A percentile compares a stretch with the other conserved stretches of the same genome.
Conservation (phyloP, 2,888 invertebrate species). For the Drosophila yooni region DNA sequence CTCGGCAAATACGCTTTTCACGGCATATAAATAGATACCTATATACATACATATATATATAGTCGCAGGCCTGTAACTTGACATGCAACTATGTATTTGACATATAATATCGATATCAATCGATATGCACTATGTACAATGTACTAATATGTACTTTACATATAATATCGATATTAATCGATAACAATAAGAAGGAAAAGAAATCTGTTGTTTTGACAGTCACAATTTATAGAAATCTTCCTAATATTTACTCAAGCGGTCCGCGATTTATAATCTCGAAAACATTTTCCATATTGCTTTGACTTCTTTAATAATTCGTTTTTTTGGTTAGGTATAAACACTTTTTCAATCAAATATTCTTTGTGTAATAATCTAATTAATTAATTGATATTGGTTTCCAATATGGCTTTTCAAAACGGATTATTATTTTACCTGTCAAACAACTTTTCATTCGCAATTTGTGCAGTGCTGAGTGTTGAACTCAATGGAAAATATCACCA, state of each 20-base stretch:
- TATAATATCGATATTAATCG: neutral
- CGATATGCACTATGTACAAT: too few species aligned
- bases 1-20: neutral
- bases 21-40: neutral
- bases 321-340: neutral
- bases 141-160: too few species aligned
- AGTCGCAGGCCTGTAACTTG: too few species aligned
- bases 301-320: neutral
- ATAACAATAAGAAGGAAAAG: neutral
- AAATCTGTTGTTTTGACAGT: neutral
- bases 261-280: neutral
- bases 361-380: neutral
- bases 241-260: neutral
- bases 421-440: neutral
- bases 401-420: neutral
- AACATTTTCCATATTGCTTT: neutral
- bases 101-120: neutral
- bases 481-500: neutral
- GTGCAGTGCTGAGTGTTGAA: neutral
- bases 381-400: neutral
- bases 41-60: too few species aligned
- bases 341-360: neutral
- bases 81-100: neutral
- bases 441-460: neutral
- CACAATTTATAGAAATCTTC: neutral